Evolutionary conservation across 2,888 invertebrate genomes (phyloP), one percentile per base, ranked within the genome.

Genomic region (Hydraecia micacea): DNA sequence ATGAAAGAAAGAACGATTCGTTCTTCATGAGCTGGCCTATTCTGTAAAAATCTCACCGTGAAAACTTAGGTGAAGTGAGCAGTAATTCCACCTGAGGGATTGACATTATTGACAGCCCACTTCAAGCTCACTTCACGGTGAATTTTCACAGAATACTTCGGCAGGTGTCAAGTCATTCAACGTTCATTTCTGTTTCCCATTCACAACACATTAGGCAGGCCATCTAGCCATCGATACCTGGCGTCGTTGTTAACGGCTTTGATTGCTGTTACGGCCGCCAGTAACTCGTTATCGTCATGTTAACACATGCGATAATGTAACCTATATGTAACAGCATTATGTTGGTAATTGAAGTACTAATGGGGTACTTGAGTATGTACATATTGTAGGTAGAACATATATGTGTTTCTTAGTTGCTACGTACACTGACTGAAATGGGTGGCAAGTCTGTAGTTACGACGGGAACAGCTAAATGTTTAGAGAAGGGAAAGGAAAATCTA

Each of bases 301-400:
- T 77, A 75, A 79, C 65, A 81, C 46, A 28, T n/a, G 42, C 55
- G 63, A 78, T 78, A 84, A 69, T 85, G 73, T 52, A 0, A 21
- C 49, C 66, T 69, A 9, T 36, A 25, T 32, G 32, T 65, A 39
- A 46, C 36, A 49, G 36, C 63, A 62, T 66, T 52, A 71, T 28
- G 46, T 49, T 18, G 52, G 52, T 71, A 82, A 84, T 80, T 70
- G 70, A 39, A 68, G 52, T 72, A 36, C 55, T 81, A 84, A 79
- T 79, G 66, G 55, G 25, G 46, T 69, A 60, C 73, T 79, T 63
- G 36, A 52, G 25, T 72, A 72, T 79, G 52, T 84, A 63, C 46
- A 75, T 68, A 52, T 63, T 73, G 36, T 36, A 39, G 7, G 46
- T 68, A 15, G n/a, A 11, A n/a, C 21, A 28, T n/a, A n/a, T n/a